phyloP scores from a whole-genome alignment of 2,888 invertebrate species.

The Lithophane ornitopus region DNA sequence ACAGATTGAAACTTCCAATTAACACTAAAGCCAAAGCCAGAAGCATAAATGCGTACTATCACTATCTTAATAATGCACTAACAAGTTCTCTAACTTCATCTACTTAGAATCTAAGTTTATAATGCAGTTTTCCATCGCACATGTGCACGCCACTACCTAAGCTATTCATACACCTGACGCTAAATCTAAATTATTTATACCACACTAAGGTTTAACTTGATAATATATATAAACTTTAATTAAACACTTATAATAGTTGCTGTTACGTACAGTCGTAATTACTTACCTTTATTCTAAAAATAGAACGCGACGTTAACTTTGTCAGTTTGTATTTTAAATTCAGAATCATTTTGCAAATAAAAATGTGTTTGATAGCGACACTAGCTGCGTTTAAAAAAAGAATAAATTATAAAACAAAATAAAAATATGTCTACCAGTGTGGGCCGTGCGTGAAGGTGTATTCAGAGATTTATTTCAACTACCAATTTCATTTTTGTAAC shows the following conservation, averaged over 20 bases:
- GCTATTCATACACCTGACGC: slow-evolving; percentile 56
- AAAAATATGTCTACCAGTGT: too few relatives aligned
- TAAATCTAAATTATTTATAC: slow-evolving; percentile 53
- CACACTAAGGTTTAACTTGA: slow-evolving; percentile 38
- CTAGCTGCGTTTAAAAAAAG: not conserved
- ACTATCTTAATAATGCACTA: slow-evolving; percentile 12
- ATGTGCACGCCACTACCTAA: slow-evolving; percentile 40
- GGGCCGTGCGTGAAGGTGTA: not conserved
- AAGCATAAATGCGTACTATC: not conserved
- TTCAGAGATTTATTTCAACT: not conserved
- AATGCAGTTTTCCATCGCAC: slow-evolving; percentile 36
- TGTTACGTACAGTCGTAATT: slow-evolving; percentile 26
- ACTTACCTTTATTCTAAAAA: slow-evolving; percentile 36
- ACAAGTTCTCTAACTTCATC: slow-evolving; percentile 24
- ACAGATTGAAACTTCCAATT: not conserved
- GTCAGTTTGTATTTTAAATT: slow-evolving; percentile 22
- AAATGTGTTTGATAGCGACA: not conserved
- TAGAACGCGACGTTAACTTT: slow-evolving; percentile 19
- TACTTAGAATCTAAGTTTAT: slow-evolving; percentile 34
- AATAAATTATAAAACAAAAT: not conserved
- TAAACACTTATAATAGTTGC: slow-evolving; percentile 37
- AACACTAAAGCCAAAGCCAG: not conserved
- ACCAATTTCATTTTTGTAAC: not conserved
- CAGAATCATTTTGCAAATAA: not conserved
- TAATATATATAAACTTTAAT: slow-evolving; percentile 48